phyloP scores from a whole-genome alignment of 2,113 vertebrate species.

The Corythornis madagascariensis region DNA sequence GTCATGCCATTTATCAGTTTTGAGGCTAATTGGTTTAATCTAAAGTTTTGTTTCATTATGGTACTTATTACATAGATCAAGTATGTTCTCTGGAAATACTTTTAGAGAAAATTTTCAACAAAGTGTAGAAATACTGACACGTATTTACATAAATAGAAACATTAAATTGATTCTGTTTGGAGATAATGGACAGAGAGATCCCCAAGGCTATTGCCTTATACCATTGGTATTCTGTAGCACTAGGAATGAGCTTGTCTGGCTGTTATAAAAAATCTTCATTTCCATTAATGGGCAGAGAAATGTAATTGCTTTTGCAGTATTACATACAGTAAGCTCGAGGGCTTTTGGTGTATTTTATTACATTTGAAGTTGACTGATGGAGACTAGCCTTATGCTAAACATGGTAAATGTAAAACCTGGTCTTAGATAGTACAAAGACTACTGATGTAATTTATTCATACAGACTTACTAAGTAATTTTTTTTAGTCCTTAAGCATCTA shows the following conservation, averaged over 20 bases:
- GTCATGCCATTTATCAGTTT: neutral
- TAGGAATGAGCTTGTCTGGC: neutral
- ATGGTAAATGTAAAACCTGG: neutral
- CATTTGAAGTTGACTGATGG: neutral
- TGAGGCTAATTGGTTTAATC: neutral
- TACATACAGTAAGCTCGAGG: neutral
- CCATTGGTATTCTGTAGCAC: neutral
- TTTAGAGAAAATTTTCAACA: neutral
- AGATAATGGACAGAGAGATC: neutral
- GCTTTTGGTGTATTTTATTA: neutral
- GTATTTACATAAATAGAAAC: neutral
- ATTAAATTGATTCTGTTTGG: neutral
- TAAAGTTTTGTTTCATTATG: neutral
- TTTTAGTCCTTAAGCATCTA: neutral
- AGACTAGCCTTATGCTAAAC: neutral
- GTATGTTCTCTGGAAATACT: neutral
- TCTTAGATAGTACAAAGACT: neutral
- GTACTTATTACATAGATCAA: neutral
- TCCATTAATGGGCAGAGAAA: neutral
- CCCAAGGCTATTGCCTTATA: neutral
- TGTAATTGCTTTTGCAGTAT: constrained; percentile 37
- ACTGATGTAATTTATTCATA: neutral
- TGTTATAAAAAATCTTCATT: neutral
- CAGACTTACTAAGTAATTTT: neutral
- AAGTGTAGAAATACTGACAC: neutral